These are phyloP conservation scores for Caenorhabditis uteleia DNA, from an alignment of 2,888 invertebrate genomes.

Conservation along the genomic window DNA sequence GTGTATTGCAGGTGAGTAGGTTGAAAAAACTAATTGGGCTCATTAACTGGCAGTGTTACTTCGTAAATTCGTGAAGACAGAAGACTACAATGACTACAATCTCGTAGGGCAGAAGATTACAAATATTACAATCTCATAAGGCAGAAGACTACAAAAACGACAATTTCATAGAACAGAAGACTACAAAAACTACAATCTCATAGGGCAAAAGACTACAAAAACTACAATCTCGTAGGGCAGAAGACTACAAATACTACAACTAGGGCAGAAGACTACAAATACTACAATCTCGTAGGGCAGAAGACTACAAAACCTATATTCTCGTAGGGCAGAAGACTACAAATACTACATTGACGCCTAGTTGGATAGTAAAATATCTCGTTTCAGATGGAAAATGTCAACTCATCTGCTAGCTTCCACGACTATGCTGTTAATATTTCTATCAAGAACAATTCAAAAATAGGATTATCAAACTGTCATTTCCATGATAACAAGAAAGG, in stretches of 20 bases:
- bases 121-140: not conserved
- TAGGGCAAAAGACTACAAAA: not conserved
- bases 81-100: no score
- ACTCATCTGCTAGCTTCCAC: conserved; percentile 23
- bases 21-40: no score
- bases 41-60: no score
- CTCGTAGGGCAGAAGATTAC: not conserved
- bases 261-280: not conserved
- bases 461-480: conserved; percentile 17
- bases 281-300: not conserved
- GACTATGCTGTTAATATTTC: conserved; percentile 12
- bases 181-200: not conserved
- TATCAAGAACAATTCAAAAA: conserved; percentile 8
- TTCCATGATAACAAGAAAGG: conserved; percentile 38
- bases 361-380: not conserved
- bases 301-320: no score
- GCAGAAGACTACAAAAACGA: no score
- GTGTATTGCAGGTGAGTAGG: conserved; percentile 23
- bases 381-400: conserved; percentile 28
- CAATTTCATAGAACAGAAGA: not conserved
- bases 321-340: not conserved
- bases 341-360: no score
- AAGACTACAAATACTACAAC: no score
- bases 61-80: no score
- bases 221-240: no score